phyloP scores from a whole-genome alignment of 2,888 invertebrate genomes.

The Microdon myrmicae region DNA sequence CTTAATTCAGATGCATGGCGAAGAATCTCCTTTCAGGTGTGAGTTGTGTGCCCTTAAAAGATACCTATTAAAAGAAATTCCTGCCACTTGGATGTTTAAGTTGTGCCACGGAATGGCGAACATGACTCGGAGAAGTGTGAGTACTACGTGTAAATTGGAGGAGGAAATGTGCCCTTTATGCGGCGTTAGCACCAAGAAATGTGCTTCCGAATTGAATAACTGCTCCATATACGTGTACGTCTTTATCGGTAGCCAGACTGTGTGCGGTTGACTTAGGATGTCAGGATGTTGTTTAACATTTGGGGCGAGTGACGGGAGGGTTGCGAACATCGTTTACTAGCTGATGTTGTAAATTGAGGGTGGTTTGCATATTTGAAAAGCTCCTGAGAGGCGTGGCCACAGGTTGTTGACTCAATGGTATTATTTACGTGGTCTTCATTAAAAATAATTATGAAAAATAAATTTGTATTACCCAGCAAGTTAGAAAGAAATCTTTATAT shows the following conservation, averaged over 20 bases:
- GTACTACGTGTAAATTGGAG: slow-evolving; percentile 1
- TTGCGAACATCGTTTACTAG: too few relatives aligned
- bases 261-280: slow-evolving; percentile 23
- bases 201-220: slow-evolving; percentile 42
- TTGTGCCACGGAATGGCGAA: slow-evolving; percentile 8
- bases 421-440: too few relatives aligned
- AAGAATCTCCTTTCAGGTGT: slow-evolving; percentile 12
- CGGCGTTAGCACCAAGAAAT: slow-evolving; percentile 22
- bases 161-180: slow-evolving; percentile 9
- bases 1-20: slow-evolving; percentile 17
- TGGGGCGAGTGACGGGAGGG: too few relatives aligned
- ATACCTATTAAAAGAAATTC: slow-evolving; percentile 37
- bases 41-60: slow-evolving; percentile 33
- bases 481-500: too few relatives aligned
- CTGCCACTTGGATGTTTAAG: slow-evolving; percentile 14
- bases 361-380: too few relatives aligned
- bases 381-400: too few relatives aligned
- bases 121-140: slow-evolving; percentile 4
- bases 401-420: too few relatives aligned
- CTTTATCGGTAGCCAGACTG: slow-evolving; percentile 21
- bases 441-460: too few relatives aligned
- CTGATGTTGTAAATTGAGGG: too few relatives aligned
- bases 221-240: slow-evolving; percentile 46
- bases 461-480: too few relatives aligned
- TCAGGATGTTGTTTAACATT: too few relatives aligned